These are phyloP conservation scores for Limnothrissa miodon DNA, from an alignment of 2,113 vertebrate species.

Conservation along the genomic window DNA sequence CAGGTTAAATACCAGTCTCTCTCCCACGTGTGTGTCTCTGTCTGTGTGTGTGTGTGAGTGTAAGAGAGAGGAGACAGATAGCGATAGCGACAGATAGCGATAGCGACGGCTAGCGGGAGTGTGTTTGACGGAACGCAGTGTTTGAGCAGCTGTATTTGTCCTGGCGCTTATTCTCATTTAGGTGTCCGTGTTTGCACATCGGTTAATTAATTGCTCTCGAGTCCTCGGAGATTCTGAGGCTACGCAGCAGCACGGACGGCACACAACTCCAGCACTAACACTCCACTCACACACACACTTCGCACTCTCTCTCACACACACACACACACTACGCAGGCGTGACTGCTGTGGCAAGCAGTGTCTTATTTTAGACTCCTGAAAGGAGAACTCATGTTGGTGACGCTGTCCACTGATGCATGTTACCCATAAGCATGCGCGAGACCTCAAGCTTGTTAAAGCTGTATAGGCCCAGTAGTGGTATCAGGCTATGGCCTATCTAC, in stretches of 20 bases:
- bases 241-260: not conserved
- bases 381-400: no score
- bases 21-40: not conserved
- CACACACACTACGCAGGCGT: not conserved
- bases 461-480: no score
- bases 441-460: no score
- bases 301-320: not conserved
- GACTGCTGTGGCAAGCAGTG: not conserved
- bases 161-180: not conserved
- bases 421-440: no score
- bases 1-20: slow-evolving; percentile 14
- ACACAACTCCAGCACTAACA: not conserved
- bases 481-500: no score
- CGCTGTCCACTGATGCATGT: no score
- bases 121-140: not conserved
- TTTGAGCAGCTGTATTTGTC: slow-evolving; percentile 6
- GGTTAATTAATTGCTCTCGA: not conserved
- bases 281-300: not conserved
- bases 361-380: not conserved
- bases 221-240: not conserved
- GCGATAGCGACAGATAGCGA: not conserved
- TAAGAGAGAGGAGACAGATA: not conserved
- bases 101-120: not conserved
- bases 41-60: not conserved
- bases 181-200: not conserved